phyloP scores from a whole-genome alignment of 2,113 vertebrate genomes.

The Rhipidura dahli region DNA sequence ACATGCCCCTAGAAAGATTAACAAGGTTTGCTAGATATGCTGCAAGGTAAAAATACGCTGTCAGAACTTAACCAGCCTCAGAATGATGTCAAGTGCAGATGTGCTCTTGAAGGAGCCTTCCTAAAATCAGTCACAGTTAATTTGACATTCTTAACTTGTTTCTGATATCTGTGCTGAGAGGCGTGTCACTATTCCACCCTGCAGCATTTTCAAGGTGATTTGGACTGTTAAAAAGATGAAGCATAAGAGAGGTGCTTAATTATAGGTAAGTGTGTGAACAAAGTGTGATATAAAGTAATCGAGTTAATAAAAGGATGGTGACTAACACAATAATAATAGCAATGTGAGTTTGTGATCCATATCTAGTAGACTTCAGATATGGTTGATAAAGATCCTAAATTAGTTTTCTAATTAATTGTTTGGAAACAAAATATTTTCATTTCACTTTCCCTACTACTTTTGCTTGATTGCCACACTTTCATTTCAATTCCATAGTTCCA shows the following conservation, averaged over 20 bases:
- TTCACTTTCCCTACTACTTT: conserved; percentile 16
- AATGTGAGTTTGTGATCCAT: conserved; percentile 48
- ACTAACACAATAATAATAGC: conserved; percentile 16
- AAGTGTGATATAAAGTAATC: conserved; percentile 33
- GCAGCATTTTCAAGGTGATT: conserved; percentile 47
- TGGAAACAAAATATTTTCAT: conserved; percentile 69
- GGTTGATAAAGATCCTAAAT: conserved; percentile 53
- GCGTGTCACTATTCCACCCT: not conserved
- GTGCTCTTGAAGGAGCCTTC: not conserved
- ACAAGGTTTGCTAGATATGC: not conserved
- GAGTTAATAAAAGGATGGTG: conserved; percentile 45
- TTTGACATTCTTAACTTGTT: not conserved
- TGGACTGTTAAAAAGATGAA: conserved; percentile 34
- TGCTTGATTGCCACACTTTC: conserved; percentile 28
- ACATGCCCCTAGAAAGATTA: conserved; percentile 10
- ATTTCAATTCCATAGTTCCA: conserved; percentile 26
- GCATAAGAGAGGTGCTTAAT: conserved; percentile 32
- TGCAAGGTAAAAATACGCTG: not conserved
- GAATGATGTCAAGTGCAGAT: not conserved
- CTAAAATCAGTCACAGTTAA: conserved; percentile 19
- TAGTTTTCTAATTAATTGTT: conserved; percentile 62
- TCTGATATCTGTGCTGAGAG: not conserved
- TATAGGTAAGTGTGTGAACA: not conserved
- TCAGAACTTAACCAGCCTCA: not conserved
- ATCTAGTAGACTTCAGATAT: conserved; percentile 28